These are phyloP conservation scores for Perizoma affinitatum DNA, from an alignment of 2,888 invertebrate species.

Conservation along the genomic window DNA sequence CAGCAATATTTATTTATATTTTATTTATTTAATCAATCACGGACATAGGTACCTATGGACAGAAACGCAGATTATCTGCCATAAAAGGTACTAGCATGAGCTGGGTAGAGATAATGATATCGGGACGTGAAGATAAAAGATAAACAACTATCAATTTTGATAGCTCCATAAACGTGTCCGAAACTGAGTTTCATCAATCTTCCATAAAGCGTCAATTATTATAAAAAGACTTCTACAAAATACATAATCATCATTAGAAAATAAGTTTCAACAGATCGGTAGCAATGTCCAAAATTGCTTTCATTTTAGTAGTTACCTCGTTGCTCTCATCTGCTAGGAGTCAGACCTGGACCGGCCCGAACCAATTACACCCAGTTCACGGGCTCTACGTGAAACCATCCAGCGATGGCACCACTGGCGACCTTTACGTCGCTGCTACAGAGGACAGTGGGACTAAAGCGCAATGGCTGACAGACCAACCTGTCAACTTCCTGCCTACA, in stretches of 20 bases:
- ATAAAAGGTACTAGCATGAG: not conserved
- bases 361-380: slow-evolving; percentile 69
- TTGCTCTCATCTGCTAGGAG: slow-evolving; percentile 40
- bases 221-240: slow-evolving; percentile 39
- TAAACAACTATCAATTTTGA: slow-evolving; percentile 19
- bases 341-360: slow-evolving; percentile 53
- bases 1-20: too few species aligned
- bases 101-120: slow-evolving; percentile 6
- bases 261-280: slow-evolving; percentile 11
- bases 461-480: slow-evolving; percentile 73
- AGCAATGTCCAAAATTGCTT: slow-evolving; percentile 39
- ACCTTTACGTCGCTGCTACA: slow-evolving; percentile 75
- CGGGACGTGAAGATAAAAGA: slow-evolving; percentile 1
- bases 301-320: slow-evolving; percentile 18
- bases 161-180: slow-evolving; percentile 32
- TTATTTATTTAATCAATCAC: too few species aligned
- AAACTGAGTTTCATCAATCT: slow-evolving; percentile 22
- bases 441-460: slow-evolving; percentile 69
- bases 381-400: slow-evolving; percentile 75
- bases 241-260: slow-evolving; percentile 30
- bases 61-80: too few species aligned
- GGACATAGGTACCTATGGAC: too few species aligned
- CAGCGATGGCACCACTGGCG: slow-evolving; percentile 70
- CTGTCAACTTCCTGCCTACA: slow-evolving; percentile 63
- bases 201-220: slow-evolving; percentile 26